A percentile compares a stretch with the other conserved stretches of the same genome.
phyloP scores from a whole-genome alignment of 2,888 invertebrate species.

The Steinernema scapterisci region DNA sequence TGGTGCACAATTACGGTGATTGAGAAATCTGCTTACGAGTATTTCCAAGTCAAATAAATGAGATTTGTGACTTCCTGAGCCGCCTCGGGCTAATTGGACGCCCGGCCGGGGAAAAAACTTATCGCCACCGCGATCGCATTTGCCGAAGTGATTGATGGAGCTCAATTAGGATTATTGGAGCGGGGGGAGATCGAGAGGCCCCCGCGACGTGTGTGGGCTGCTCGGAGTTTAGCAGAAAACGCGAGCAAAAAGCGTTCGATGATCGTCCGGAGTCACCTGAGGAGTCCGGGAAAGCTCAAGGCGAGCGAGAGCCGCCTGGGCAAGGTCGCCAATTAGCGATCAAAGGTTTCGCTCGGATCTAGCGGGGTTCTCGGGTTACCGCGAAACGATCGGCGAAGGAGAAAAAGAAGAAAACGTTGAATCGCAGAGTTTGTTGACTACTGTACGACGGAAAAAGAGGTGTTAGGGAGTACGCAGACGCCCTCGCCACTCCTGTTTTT shows the following conservation, averaged over 20 bases:
- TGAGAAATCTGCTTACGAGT: constrained; percentile 22
- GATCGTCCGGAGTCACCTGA: constrained; percentile 1
- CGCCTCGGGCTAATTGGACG: constrained; percentile 2
- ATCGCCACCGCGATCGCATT: constrained; percentile 29
- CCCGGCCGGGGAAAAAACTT: background rate
- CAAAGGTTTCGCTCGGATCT: too few relatives aligned
- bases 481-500: too few relatives aligned
- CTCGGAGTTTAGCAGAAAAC: background rate
- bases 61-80: constrained; percentile 17
- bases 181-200: background rate
- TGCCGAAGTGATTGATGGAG: constrained; percentile 7
- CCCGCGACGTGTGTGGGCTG: constrained; percentile 20
- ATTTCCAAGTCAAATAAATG: constrained; percentile 22
- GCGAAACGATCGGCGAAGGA: background rate
- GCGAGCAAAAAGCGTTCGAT: constrained; percentile 13
- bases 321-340: too few relatives aligned
- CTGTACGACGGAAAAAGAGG: background rate
- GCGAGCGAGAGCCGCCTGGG: background rate
- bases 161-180: constrained; percentile 27
- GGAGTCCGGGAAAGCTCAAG: background rate
- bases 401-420: background rate
- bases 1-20: constrained; percentile 1
- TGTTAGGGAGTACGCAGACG: background rate
- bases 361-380: background rate
- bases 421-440: background rate